phyloP scores from a whole-genome alignment of 2,888 invertebrate genomes.

The Rotaria magnacalcarata region DNA sequence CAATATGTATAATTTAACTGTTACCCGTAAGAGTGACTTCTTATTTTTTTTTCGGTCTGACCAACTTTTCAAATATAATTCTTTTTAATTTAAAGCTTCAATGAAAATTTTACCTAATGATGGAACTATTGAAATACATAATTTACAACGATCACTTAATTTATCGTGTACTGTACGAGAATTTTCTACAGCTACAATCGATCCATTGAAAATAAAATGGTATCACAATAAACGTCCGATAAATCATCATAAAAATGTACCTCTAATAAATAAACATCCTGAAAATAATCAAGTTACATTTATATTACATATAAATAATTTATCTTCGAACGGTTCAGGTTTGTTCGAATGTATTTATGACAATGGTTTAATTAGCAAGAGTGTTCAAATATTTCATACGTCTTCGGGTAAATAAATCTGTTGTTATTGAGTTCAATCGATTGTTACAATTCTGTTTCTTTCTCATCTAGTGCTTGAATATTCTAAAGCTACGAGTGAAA shows the following conservation, averaged over 20 bases:
- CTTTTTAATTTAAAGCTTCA: background rate
- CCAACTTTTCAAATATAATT: background rate
- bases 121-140: conserved; percentile 20
- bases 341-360: background rate
- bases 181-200: background rate
- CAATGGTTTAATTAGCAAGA: background rate
- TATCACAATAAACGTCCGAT: conserved; percentile 23
- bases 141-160: background rate
- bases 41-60: too few relatives aligned
- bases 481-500: background rate
- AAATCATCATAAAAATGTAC: background rate
- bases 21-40: background rate
- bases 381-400: background rate
- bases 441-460: background rate
- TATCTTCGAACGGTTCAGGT: background rate
- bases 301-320: background rate
- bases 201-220: background rate
- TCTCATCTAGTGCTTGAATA: background rate
- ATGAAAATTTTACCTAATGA: conserved; percentile 12
- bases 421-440: background rate
- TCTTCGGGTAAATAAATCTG: background rate
- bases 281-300: conserved; percentile 6
- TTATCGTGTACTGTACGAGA: background rate
- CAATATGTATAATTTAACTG: background rate
- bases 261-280: background rate